Evolutionary conservation across 2,113 vertebrate genomes (phyloP), one percentile per base, ranked within the genome.

Genomic region (Alligator sinensis): DNA sequence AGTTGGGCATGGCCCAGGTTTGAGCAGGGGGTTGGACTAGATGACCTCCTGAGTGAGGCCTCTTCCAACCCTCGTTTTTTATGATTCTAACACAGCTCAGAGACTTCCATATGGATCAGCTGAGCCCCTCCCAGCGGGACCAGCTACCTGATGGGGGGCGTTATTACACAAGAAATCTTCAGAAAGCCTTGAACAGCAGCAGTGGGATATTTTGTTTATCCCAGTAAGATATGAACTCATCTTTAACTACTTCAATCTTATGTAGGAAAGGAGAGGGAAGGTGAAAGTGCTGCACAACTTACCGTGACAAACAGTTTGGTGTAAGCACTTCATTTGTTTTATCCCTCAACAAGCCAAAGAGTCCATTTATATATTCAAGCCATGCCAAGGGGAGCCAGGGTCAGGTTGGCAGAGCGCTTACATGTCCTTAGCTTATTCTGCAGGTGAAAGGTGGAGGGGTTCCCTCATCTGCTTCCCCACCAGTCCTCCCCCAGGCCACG

Each of bases 311-410:
- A 70, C 10, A 7, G 19, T 70, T 70, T 19, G 5, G 30, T 34
- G 66, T 70, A 63, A 76, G 7, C 0, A 1, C 58, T 25, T 22
- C n/a, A 34, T 58, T 79, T 16, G 13, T 58, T 24, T 75, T 80
- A 2, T 2, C 82, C 2, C 38, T 12, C 12, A 63, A 28, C 2
- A 91, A 47, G 2, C 30, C 0, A 0, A 68, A 11, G 84, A 64
- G 2, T 76, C 27, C 2, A 63, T 62, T 28, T 61, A 3, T 2
- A 25, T 19, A 86, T 83, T 61, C 58, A 82, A 38, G 15, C 13
- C 34, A 55, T 9, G 58, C 27, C 1, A 77, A 84, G 8, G 21
- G 6, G 2, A 84, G 11, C 61, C 17, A 58, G 68, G 19, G 34
- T 47, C 70, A 74, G 1, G 2, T 83, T 87, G 58, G 3, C 57